Evolutionary conservation across 2,797 vertebrate species (phyloP).

Genomic region (Acanthurus lineatus): DNA sequence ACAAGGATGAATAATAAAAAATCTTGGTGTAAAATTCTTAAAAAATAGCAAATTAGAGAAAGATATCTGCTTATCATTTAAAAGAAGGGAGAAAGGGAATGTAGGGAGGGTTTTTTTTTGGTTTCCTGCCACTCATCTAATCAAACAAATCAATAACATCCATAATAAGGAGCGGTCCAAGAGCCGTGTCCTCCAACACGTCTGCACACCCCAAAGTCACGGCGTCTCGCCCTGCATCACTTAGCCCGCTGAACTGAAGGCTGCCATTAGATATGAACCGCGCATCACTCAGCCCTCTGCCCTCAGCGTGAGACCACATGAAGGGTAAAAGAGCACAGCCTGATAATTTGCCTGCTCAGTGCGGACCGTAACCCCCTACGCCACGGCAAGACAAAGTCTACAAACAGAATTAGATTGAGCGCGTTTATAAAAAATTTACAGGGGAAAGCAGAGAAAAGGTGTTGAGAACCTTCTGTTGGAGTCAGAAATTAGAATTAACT

Average conservation of each 20-base stretch:
- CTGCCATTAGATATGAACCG: slow-evolving; percentile 82
- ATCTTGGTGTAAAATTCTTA: background rate
- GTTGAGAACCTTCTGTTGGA: slow-evolving; percentile 40
- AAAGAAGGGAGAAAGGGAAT: slow-evolving; percentile 5
- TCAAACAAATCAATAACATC: slow-evolving; percentile 78
- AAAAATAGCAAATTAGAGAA: background rate
- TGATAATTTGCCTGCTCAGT: slow-evolving; percentile 65
- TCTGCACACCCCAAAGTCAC: slow-evolving; percentile 75
- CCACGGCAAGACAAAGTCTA: slow-evolving; percentile 32
- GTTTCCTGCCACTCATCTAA: slow-evolving; percentile 72
- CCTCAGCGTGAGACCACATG: slow-evolving; percentile 61
- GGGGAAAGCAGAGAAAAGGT: slow-evolving; percentile 26
- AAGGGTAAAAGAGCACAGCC: slow-evolving; percentile 77
- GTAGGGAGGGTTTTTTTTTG: slow-evolving; percentile 10
- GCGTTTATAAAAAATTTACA: slow-evolving; percentile 49
- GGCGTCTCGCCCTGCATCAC: slow-evolving; percentile 70
- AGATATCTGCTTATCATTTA: slow-evolving; percentile 10
- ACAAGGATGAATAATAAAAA: slow-evolving; percentile 1
- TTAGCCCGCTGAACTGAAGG: slow-evolving; percentile 74
- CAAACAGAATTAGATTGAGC: slow-evolving; percentile 46
- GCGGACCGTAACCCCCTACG: slow-evolving; percentile 14
- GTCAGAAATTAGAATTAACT: slow-evolving; percentile 68
- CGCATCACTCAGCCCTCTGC: slow-evolving; percentile 71
- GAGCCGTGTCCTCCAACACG: slow-evolving; percentile 72
- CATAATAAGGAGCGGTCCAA: slow-evolving; percentile 69